Evolutionary conservation across 2,797 vertebrate genomes (phyloP).

Genomic region (Pangasius mekongensis): DNA sequence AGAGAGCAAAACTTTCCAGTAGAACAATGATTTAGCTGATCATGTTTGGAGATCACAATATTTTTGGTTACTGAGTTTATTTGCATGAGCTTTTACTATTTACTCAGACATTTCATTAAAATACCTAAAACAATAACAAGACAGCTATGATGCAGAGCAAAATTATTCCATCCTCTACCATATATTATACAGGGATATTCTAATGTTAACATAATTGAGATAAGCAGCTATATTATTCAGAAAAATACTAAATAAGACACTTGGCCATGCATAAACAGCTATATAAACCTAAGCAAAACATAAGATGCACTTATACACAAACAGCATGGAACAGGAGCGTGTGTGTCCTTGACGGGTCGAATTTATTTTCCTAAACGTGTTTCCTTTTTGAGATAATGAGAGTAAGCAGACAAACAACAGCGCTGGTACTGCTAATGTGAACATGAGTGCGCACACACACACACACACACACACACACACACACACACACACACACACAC

Average conservation of each 20-base stretch:
- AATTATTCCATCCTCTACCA: neutral
- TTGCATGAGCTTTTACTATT: neutral
- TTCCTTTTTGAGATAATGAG: neutral
- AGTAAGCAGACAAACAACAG: neutral
- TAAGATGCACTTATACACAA: neutral
- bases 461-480: conserved; percentile 15
- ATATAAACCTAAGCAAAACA: neutral
- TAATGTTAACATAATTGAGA: neutral
- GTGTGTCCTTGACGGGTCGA: neutral
- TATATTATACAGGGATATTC: neutral
- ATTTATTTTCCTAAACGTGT: neutral
- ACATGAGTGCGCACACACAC: neutral
- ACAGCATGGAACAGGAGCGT: neutral
- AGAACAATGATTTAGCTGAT: neutral
- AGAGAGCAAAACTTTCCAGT: neutral
- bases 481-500: neutral
- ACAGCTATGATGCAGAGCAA: neutral
- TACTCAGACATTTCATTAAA: neutral
- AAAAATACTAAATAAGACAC: neutral
- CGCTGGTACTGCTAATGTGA: neutral
- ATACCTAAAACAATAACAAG: neutral
- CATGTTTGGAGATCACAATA: neutral
- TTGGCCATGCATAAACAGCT: neutral
- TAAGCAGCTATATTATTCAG: neutral
- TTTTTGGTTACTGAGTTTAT: neutral